phyloP scores from a whole-genome alignment of 2,888 invertebrate species.

The Caenorhabditis parvicauda region DNA sequence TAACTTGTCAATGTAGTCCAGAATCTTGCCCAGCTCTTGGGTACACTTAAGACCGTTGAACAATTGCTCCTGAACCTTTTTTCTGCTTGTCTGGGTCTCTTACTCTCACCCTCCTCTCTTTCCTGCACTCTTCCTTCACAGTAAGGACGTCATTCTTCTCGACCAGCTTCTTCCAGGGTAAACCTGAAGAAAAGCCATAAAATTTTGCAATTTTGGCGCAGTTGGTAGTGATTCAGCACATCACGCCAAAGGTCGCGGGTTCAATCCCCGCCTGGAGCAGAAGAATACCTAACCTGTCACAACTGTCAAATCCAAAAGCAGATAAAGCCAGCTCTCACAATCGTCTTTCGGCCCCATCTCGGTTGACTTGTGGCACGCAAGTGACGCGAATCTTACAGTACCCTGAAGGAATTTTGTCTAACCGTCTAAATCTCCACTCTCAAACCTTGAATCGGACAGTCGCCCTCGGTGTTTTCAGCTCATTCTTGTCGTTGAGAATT shows the following conservation, averaged over 20 bases:
- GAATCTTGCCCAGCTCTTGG: constrained; percentile 35
- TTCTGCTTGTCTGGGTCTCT: not conserved
- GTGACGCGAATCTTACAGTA: constrained; percentile 54
- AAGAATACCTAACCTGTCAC: not conserved
- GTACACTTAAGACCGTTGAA: constrained; percentile 23
- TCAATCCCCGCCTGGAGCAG: not conserved
- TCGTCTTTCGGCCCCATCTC: constrained; percentile 54
- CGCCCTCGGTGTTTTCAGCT: constrained; percentile 39
- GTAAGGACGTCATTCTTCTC: constrained; percentile 42
- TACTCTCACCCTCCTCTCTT: constrained; percentile 14
- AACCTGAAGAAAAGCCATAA: constrained; percentile 13
- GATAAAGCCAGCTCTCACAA: constrained; percentile 57
- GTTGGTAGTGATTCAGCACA: not conserved
- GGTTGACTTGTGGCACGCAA: constrained; percentile 40
- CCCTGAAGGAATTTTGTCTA: constrained; percentile 35
- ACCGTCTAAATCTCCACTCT: not conserved
- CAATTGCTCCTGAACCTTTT: constrained; percentile 8
- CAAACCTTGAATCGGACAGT: constrained; percentile 42
- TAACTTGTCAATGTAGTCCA: constrained; percentile 43
- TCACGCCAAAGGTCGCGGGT: not conserved
- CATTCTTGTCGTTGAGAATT: constrained; percentile 36
- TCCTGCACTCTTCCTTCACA: constrained; percentile 37
- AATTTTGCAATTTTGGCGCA: too few relatives aligned
- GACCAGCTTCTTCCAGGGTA: constrained; percentile 46
- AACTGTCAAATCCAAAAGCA: constrained; percentile 51